Evolutionary conservation across 2,888 invertebrate genomes (phyloP), one percentile per base, ranked within the genome.

Genomic region (Enoplolaimus lenunculus): DNA sequence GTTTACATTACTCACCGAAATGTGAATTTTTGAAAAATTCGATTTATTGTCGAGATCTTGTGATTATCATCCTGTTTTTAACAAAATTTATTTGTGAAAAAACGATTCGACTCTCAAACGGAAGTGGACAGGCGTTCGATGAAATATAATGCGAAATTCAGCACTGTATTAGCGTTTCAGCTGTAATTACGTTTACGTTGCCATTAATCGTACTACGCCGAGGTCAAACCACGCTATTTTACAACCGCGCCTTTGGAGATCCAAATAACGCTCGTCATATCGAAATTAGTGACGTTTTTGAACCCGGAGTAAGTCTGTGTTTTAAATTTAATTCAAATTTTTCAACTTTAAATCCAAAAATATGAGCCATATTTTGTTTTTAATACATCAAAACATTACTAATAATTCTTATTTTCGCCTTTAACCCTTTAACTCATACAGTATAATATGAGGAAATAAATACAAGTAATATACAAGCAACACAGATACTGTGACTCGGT

Each of bases 181-280:
- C 28, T 30, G n/a, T 62, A 7, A 62, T 28, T 3, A 26, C 60
- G 13, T 67, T 60, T 28, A 26, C 31, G 60, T 67, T 67, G n/a
- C 68, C 60, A 28, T 67, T 67, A 60, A 57, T 67, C 21, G 33
- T 67, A n/a, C 28, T 62, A 16, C 7, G 64, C 16, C 64, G 64
- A 13, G 64, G 26, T 7, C 16, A 62, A n/a, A 33, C 28, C 7
- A 29, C 7, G 7, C 16, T 62, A 7, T 62, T 62, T 33, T 62
- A 33, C 30, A 62, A 29, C 26, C 64, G 28, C 64, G 31, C 30
- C 26, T 62, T 30, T 26, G 64, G 30, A 7, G 64, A 62, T 62
- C 64, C 28, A 33, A 26, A n/a, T 33, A 62, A 33, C 26, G 30
- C 64, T 13, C 7, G 64, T 30, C 31, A 62, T 33, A 16, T 62